Evolutionary conservation across 2,888 invertebrate species (phyloP).

Genomic region (Zele albiditarsus): DNA sequence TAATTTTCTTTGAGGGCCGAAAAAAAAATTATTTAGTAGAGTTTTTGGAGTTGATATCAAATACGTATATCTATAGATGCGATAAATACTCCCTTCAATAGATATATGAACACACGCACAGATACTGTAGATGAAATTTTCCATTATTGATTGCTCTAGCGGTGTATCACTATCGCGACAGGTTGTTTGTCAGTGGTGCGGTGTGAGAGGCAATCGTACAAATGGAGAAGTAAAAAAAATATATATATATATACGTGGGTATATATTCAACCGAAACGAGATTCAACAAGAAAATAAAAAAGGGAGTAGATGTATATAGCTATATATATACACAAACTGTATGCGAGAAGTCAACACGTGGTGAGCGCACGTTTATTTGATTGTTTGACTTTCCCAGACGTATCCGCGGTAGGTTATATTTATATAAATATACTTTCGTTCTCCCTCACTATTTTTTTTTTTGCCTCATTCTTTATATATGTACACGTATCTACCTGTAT

Average conservation of each 20-base stretch:
- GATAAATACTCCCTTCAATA: not conserved
- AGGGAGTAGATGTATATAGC: constrained; percentile 38
- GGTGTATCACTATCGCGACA: constrained; percentile 67
- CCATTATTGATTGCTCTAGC: constrained; percentile 51
- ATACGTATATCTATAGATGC: not conserved
- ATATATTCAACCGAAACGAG: not conserved
- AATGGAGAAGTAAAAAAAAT: constrained; percentile 41
- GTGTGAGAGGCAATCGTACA: constrained; percentile 34
- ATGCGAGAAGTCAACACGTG: constrained; percentile 68
- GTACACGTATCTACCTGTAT: constrained; percentile 61
- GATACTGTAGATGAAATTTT: not conserved
- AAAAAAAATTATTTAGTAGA: not conserved
- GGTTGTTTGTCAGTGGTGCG: constrained; percentile 66
- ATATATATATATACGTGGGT: constrained; percentile 11
- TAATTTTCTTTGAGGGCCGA: no score
- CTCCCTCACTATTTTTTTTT: constrained; percentile 12
- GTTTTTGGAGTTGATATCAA: not conserved
- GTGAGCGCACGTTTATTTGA: constrained; percentile 62
- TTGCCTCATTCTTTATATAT: not conserved
- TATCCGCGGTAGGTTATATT: constrained; percentile 39
- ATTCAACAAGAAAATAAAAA: constrained; percentile 12
- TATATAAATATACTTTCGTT: constrained; percentile 13
- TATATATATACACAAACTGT: constrained; percentile 62
- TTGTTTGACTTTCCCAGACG: constrained; percentile 73
- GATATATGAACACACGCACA: not conserved